Evolutionary conservation across 2,113 vertebrate species (phyloP).

Genomic region (Lycocorax pyrrhopterus): DNA sequence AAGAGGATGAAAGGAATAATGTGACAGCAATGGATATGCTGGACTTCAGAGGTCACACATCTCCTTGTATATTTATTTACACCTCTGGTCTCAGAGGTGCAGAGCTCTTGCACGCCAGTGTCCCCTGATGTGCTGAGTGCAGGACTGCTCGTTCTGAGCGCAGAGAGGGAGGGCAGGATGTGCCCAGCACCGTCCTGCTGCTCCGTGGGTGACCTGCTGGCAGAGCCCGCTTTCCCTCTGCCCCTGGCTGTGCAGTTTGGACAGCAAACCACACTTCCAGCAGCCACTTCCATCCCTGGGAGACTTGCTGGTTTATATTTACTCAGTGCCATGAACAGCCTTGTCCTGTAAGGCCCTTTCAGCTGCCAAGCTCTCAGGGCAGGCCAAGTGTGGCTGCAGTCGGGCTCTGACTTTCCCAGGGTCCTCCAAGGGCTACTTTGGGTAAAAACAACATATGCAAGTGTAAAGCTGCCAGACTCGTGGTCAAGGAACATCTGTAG

Average conservation of each 20-base stretch:
- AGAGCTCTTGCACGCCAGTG: background rate
- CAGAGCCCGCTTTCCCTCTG: background rate
- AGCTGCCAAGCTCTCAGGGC: background rate
- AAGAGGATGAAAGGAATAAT: background rate
- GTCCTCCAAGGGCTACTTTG: background rate
- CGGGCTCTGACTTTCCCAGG: accelerated
- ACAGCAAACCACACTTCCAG: background rate
- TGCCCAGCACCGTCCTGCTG: background rate
- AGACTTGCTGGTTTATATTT: background rate
- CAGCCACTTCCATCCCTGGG: background rate
- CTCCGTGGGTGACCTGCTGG: background rate
- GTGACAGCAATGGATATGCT: background rate
- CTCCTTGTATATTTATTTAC: background rate
- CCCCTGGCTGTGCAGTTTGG: background rate
- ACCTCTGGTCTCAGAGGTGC: background rate
- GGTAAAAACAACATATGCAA: background rate
- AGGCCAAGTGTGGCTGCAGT: background rate
- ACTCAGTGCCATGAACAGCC: background rate
- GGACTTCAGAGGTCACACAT: background rate
- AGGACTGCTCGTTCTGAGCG: accelerated
- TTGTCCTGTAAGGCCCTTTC: background rate
- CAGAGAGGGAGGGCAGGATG: background rate
- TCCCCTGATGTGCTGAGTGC: background rate
- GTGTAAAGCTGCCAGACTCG: background rate
- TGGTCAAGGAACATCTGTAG: background rate